phyloP scores from a whole-genome alignment of 2,797 vertebrate species.

The Hipposideros larvatus region DNA sequence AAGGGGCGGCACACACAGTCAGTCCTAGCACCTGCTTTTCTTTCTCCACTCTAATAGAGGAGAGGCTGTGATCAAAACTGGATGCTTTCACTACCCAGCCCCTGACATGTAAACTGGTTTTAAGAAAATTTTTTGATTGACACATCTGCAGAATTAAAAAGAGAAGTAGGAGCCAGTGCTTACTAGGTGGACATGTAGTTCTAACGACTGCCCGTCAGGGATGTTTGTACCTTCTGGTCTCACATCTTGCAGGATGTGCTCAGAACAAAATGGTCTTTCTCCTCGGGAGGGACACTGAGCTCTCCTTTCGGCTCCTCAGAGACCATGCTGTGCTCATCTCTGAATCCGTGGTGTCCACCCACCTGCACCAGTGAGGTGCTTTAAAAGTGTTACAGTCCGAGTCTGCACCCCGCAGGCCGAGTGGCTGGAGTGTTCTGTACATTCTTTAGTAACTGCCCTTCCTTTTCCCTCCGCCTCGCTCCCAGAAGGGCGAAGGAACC shows the following conservation, averaged over 20 bases:
- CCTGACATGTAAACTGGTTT: neutral
- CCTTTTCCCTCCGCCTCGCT: neutral
- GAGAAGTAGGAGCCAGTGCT: neutral
- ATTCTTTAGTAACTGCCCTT: neutral
- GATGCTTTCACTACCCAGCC: neutral
- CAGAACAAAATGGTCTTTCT: neutral
- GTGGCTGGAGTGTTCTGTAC: neutral
- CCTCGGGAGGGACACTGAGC: neutral
- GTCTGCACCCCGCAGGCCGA: neutral
- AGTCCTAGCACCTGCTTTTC: neutral
- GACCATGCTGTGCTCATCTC: neutral
- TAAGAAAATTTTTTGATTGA: neutral
- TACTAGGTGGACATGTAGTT: too few relatives aligned
- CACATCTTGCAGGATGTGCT: neutral
- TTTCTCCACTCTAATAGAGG: neutral
- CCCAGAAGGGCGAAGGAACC: neutral
- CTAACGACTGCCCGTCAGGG: neutral
- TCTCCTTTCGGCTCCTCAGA: slow-evolving; percentile 23
- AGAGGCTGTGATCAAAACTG: neutral
- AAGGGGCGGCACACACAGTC: neutral
- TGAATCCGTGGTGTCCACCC: too few relatives aligned
- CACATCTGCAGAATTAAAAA: neutral
- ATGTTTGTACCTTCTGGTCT: neutral
- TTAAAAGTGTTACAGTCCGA: rapidly evolving
- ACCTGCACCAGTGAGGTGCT: neutral